Conservation (phyloP, 2,888 invertebrate genomes). For the Cataglyphis albicans region DNA sequence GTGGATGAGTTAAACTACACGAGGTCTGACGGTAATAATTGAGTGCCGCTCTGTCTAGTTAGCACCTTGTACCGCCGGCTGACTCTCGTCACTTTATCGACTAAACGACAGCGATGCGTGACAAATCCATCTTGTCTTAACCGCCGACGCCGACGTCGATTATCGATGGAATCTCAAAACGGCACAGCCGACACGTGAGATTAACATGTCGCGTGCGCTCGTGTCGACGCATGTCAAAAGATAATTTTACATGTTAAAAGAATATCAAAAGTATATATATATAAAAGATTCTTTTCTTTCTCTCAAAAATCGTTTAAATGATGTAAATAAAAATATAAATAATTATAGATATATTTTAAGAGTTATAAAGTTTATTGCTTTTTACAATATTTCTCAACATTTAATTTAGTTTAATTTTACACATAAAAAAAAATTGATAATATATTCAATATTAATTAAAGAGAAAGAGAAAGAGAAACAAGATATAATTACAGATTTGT, state of each 20-base stretch:
- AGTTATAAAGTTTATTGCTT: neutral
- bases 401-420: neutral
- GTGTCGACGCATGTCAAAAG: neutral
- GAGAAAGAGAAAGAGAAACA: neutral
- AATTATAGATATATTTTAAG: neutral
- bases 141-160: slow-evolving; percentile 72
- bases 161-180: slow-evolving; percentile 71
- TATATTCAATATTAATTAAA: neutral
- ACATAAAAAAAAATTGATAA: too few relatives aligned
- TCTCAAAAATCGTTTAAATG: neutral
- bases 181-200: slow-evolving; percentile 42
- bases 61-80: slow-evolving; percentile 78
- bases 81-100: slow-evolving; percentile 85
- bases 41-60: slow-evolving; percentile 86
- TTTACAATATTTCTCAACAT: neutral
- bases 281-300: neutral
- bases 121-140: slow-evolving; percentile 84
- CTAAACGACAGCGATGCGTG: slow-evolving; percentile 84
- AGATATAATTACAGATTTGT: neutral
- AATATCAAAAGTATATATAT: neutral
- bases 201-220: slow-evolving; percentile 28
- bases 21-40: slow-evolving; percentile 86
- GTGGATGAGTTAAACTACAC: slow-evolving; percentile 84
- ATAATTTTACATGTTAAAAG: neutral
- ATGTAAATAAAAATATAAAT: neutral